Percentiles rank a stretch among this genome's conserved stretches.
These are phyloP conservation scores for Conger conger DNA, from an alignment of 2,113 vertebrate genomes.

Conservation along the genomic window DNA sequence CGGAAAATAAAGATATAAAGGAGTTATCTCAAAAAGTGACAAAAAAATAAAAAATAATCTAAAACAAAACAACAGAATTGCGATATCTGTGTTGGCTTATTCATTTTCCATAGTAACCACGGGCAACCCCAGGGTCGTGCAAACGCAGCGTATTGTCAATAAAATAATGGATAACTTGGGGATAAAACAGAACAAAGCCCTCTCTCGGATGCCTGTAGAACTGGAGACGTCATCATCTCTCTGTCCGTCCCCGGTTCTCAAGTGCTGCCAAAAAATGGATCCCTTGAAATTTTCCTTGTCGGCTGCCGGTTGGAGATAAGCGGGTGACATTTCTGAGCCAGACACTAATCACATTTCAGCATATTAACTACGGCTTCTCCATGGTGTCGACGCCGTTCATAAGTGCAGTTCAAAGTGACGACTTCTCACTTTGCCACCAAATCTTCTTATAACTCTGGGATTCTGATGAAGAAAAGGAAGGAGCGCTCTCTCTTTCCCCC, in stretches of 20 bases:
- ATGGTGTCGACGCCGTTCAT: conserved; percentile 59
- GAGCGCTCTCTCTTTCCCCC: conserved; percentile 17
- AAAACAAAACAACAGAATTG: not conserved
- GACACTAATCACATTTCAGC: conserved; percentile 79
- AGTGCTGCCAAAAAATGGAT: conserved; percentile 57
- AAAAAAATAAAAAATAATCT: no score
- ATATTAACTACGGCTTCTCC: conserved; percentile 69
- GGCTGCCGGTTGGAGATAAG: conserved; percentile 80
- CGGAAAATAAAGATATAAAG: not conserved
- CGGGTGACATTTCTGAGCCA: conserved; percentile 74
- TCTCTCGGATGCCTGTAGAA: conserved; percentile 16
- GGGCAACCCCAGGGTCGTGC: not conserved
- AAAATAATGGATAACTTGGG: not conserved
- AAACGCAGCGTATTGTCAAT: not conserved
- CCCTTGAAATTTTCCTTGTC: conserved; percentile 67
- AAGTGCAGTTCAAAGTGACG: conserved; percentile 81
- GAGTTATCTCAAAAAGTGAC: not conserved
- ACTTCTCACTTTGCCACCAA: conserved; percentile 67
- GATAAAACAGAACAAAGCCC: conserved; percentile 32
- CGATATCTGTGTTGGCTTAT: conserved; percentile 8
- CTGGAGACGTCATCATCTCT: conserved; percentile 41
- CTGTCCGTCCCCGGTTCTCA: conserved; percentile 53
- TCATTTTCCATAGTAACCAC: not conserved
- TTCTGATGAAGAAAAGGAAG: conserved; percentile 33
- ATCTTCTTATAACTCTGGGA: conserved; percentile 71